phyloP scores from a whole-genome alignment of 1,140 invertebrate species.

The Leptoteleia sp. region DNA sequence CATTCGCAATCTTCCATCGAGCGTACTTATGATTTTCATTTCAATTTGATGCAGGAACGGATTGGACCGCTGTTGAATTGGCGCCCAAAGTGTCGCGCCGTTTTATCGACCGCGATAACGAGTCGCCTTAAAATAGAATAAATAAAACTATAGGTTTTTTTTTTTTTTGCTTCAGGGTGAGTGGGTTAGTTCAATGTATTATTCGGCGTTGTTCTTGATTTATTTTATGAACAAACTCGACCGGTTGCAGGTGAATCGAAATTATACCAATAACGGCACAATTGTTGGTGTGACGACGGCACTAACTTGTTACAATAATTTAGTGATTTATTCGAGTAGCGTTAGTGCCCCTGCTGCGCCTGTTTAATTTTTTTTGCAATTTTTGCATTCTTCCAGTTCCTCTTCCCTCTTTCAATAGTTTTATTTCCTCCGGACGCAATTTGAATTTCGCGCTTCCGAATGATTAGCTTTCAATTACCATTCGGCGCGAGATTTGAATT shows the following conservation, averaged over 20 bases:
- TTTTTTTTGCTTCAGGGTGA: no score
- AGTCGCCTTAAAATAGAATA: background rate
- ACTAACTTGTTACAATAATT: conserved; percentile 1
- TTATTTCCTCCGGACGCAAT: no score
- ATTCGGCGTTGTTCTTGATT: no score
- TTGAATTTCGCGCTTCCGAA: background rate
- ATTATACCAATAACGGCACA: conserved; percentile 12
- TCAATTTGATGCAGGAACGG: conserved; percentile 26
- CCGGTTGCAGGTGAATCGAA: no score
- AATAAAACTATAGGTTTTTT: no score
- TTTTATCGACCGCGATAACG: conserved; percentile 22
- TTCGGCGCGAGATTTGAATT: conserved; percentile 15
- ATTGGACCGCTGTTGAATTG: conserved; percentile 1
- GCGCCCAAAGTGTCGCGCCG: background rate
- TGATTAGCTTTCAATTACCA: conserved; percentile 1
- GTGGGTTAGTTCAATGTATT: no score
- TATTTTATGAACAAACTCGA: no score
- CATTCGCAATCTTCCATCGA: conserved; percentile 48
- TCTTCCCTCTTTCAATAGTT: background rate
- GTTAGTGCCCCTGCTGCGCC: no score
- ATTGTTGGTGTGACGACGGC: background rate
- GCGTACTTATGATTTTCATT: conserved; percentile 1
- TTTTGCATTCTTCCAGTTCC: conserved; percentile 16
- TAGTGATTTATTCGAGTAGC: conserved; percentile 16
- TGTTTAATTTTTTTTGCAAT: no score